These are phyloP conservation scores for Notarius quadriscutis DNA, from an alignment of 2,113 vertebrate species.

Conservation along the genomic window DNA sequence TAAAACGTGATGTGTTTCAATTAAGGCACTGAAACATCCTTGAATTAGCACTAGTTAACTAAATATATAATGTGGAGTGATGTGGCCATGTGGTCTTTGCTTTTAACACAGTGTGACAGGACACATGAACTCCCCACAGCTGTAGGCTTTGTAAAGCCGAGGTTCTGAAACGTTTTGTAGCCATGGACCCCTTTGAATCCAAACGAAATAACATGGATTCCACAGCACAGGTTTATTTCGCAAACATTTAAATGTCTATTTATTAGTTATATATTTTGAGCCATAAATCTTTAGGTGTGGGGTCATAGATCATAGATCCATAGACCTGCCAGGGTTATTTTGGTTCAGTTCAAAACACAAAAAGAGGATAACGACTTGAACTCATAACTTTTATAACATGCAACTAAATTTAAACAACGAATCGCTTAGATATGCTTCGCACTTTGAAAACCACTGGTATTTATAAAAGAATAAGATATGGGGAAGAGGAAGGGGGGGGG, in stretches of 20 bases:
- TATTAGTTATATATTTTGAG: too few species aligned
- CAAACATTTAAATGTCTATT: not conserved
- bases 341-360: not conserved
- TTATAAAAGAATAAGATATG: too few species aligned
- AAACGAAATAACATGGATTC: too few species aligned
- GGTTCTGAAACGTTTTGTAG: not conserved
- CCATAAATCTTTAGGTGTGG: not conserved
- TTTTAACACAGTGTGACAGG: not conserved
- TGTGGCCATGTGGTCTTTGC: constrained; percentile 6
- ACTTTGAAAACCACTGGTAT: not conserved
- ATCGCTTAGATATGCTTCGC: not conserved
- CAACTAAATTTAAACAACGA: not conserved
- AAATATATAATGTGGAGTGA: not conserved
- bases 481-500: too few species aligned
- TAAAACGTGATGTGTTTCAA: not conserved
- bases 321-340: not conserved
- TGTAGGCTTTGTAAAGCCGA: not conserved
- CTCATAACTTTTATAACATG: not conserved
- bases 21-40: not conserved
- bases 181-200: not conserved
- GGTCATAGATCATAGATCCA: too few species aligned
- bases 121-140: not conserved
- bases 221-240: not conserved
- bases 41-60: not conserved
- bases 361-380: not conserved